phyloP scores from a whole-genome alignment of 2,113 vertebrate genomes.

The Oncorhynchus masou region DNA sequence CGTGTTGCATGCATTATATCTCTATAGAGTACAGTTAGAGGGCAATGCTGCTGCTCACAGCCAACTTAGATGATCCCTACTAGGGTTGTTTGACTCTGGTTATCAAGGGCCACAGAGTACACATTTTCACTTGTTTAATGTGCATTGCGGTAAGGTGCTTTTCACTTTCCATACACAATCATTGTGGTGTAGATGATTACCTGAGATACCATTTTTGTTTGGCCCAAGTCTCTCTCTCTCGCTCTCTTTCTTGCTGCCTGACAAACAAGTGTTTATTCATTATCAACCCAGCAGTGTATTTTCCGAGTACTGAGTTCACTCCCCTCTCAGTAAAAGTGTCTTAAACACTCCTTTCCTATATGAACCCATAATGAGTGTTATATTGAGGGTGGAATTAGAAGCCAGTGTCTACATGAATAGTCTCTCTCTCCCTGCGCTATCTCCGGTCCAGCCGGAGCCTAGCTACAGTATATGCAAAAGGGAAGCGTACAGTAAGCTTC shows the following conservation, averaged over 20 bases:
- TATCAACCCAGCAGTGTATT: neutral
- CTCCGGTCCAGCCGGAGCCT: neutral
- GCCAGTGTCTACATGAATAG: neutral
- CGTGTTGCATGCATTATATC: too few relatives aligned
- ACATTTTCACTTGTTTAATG: slow-evolving; percentile 1
- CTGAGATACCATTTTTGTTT: neutral
- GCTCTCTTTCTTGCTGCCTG: neutral
- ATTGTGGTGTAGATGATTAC: slow-evolving; percentile 6
- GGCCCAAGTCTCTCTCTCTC: neutral
- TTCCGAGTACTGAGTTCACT: neutral
- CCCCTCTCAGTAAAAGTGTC: neutral
- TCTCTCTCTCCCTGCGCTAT: neutral
- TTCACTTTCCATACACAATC: neutral
- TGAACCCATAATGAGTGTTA: slow-evolving; percentile 1
- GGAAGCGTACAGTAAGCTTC: neutral
- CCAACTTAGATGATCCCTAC: too few relatives aligned
- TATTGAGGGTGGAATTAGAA: neutral
- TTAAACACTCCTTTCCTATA: neutral
- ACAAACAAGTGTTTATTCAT: neutral
- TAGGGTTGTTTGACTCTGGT: too few relatives aligned
- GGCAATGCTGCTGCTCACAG: too few relatives aligned
- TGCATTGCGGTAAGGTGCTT: neutral
- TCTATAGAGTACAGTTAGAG: too few relatives aligned
- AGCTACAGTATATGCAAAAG: neutral
- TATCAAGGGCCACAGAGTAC: too few relatives aligned